A percentile compares a stretch with the other conserved stretches of the same genome.
phyloP scores from a whole-genome alignment of 2,888 invertebrate species.

The Heteromurus nitidus region DNA sequence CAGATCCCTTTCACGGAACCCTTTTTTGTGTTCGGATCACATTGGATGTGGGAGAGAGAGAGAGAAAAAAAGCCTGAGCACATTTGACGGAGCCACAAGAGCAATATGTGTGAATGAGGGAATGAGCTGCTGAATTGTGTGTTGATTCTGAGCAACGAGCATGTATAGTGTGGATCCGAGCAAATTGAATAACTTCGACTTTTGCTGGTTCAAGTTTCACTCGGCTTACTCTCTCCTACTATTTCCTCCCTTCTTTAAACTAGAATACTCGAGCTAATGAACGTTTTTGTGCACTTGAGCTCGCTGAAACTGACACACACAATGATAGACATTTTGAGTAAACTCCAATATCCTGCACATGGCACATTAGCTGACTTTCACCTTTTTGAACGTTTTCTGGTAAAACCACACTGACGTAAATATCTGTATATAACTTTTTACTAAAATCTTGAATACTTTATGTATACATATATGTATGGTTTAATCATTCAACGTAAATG shows the following conservation, averaged over 20 bases:
- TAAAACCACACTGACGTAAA: not conserved
- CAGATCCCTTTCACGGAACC: not conserved
- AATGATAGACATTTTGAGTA: not conserved
- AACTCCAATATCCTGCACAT: no score
- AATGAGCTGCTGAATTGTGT: not conserved
- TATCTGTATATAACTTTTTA: no score
- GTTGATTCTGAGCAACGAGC: not conserved
- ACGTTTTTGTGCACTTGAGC: not conserved
- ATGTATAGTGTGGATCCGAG: not conserved
- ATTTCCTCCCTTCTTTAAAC: not conserved
- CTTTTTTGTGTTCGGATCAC: not conserved
- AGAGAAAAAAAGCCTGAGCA: no score
- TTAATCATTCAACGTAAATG: no score
- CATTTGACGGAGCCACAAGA: not conserved
- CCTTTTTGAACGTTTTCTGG: not conserved
- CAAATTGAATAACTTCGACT: slow-evolving; percentile 3
- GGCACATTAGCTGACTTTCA: no score
- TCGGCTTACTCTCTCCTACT: not conserved
- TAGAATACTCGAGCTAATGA: not conserved
- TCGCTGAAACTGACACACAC: not conserved
- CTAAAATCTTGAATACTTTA: no score
- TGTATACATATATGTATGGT: no score
- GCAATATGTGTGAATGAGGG: no score
- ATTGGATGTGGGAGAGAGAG: not conserved
- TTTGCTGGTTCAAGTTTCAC: not conserved